A percentile compares a stretch with the other conserved stretches of the same genome.
Evolutionary conservation across 1,140 invertebrate species (phyloP).

Genomic region (Antheraea pernyi): DNA sequence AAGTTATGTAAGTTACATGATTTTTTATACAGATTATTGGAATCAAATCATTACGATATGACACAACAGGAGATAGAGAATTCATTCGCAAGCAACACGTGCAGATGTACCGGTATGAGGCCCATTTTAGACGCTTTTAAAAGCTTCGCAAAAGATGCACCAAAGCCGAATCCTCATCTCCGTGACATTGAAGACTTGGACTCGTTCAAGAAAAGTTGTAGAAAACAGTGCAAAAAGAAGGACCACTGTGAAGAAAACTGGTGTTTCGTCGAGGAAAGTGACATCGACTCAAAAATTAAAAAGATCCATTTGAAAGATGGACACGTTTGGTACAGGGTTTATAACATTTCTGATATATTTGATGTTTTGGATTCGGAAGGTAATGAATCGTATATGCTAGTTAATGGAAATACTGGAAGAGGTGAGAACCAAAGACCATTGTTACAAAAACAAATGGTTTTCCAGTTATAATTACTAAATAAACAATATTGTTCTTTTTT

Average conservation of each 20-base stretch:
- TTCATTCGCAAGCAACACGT: slow-evolving; percentile 88
- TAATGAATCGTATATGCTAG: slow-evolving; percentile 72
- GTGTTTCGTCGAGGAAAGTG: slow-evolving; percentile 50
- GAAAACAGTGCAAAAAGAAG: slow-evolving; percentile 12
- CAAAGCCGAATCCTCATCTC: slow-evolving; percentile 32
- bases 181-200: slow-evolving; percentile 53
- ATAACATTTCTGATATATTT: slow-evolving; percentile 55
- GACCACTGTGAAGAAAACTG: slow-evolving; percentile 30
- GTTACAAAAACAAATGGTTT: too few species aligned
- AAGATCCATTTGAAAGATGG: slow-evolving; percentile 53
- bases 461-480: not conserved
- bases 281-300: slow-evolving; percentile 36
- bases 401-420: slow-evolving; percentile 79
- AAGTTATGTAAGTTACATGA: not conserved
- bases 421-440: slow-evolving; percentile 41
- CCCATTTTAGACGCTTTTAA: slow-evolving; percentile 90
- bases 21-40: slow-evolving; percentile 53
- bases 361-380: slow-evolving; percentile 46
- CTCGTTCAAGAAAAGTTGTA: slow-evolving; percentile 29
- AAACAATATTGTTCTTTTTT: not conserved
- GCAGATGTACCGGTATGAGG: slow-evolving; percentile 90
- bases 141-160: slow-evolving; percentile 82
- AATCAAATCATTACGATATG: slow-evolving; percentile 61
- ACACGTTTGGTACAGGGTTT: slow-evolving; percentile 53
- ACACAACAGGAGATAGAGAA: slow-evolving; percentile 84